These are phyloP conservation scores for Drosophila santomea DNA, from an alignment of 1,140 invertebrate species.

Conservation along the genomic window DNA sequence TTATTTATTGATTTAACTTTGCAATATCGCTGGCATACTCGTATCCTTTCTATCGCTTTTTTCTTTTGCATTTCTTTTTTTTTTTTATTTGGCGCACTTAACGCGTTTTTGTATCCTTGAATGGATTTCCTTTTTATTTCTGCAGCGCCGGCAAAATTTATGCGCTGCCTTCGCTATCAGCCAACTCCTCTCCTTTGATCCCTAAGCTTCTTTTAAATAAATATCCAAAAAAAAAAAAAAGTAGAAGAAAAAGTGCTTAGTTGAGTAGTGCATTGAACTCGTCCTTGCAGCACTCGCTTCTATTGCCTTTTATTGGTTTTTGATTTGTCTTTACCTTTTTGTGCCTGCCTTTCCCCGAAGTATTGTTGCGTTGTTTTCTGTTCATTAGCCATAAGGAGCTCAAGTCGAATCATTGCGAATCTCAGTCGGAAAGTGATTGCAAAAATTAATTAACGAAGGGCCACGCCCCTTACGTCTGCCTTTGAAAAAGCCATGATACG, in stretches of 20 bases:
- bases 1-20: conserved; percentile 84
- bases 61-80: conserved; percentile 23
- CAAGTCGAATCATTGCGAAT: conserved; percentile 64
- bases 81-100: conserved; percentile 68
- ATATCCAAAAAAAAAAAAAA: conserved; percentile 48
- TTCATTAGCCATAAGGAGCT: conserved; percentile 74
- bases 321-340: conserved; percentile 67
- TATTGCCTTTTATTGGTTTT: conserved; percentile 78
- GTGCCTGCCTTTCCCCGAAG: not conserved
- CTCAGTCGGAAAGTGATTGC: conserved; percentile 50
- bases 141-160: conserved; percentile 72
- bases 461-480: conserved; percentile 23
- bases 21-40: conserved; percentile 65
- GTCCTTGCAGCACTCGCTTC: conserved; percentile 45
- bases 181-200: conserved; percentile 28
- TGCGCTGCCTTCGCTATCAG: conserved; percentile 51
- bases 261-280: conserved; percentile 65
- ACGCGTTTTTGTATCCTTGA: conserved; percentile 68
- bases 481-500: conserved; percentile 39
- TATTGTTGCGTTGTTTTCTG: conserved; percentile 34
- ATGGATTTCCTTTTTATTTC: conserved; percentile 72
- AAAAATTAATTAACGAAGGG: conserved; percentile 73
- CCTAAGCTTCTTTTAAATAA: conserved; percentile 81
- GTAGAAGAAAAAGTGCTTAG: conserved; percentile 4
- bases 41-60: conserved; percentile 37